Evolutionary conservation across 2,113 vertebrate genomes (phyloP).

Genomic region (Ammodytes dubius): DNA sequence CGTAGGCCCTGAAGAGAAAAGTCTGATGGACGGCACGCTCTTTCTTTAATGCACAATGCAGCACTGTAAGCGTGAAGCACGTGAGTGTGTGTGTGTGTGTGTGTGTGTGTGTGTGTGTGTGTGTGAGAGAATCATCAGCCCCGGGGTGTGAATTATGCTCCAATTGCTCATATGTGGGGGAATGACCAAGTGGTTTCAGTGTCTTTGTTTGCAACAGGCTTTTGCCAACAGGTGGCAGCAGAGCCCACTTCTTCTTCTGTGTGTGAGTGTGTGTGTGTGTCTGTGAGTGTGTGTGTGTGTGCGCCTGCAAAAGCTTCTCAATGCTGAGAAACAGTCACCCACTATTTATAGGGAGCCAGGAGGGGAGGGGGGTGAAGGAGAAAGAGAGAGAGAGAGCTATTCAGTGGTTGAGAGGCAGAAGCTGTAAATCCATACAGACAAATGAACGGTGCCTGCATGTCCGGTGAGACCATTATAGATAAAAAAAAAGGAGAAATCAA

Average conservation of each 20-base stretch:
- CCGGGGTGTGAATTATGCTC: not conserved
- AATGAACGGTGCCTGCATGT: not conserved
- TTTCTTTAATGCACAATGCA: not conserved
- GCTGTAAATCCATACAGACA: slow-evolving; percentile 1
- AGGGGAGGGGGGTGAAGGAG: not conserved
- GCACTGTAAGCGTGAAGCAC: too few species aligned
- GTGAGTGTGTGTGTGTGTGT: not conserved
- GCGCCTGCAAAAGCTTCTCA: slow-evolving; percentile 23
- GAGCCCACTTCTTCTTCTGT: slow-evolving; percentile 28
- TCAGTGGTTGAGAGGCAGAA: not conserved
- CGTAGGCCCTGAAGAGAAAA: not conserved
- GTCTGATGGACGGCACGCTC: not conserved
- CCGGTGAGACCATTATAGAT: not conserved
- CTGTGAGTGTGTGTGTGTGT: not conserved
- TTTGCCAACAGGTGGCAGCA: slow-evolving; percentile 89
- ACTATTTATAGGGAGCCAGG: slow-evolving; percentile 55
- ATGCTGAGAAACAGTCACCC: slow-evolving; percentile 54
- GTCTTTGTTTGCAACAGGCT: not conserved
- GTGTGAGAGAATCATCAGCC: slow-evolving; percentile 6
- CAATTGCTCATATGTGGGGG: too few species aligned
- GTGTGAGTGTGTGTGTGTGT: not conserved
- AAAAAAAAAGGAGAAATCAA: not conserved
- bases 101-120: not conserved
- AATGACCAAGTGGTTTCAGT: not conserved
- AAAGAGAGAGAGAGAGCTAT: not conserved